Evolutionary conservation across 2,113 vertebrate genomes (phyloP).

Genomic region (Eulemur macaco): DNA sequence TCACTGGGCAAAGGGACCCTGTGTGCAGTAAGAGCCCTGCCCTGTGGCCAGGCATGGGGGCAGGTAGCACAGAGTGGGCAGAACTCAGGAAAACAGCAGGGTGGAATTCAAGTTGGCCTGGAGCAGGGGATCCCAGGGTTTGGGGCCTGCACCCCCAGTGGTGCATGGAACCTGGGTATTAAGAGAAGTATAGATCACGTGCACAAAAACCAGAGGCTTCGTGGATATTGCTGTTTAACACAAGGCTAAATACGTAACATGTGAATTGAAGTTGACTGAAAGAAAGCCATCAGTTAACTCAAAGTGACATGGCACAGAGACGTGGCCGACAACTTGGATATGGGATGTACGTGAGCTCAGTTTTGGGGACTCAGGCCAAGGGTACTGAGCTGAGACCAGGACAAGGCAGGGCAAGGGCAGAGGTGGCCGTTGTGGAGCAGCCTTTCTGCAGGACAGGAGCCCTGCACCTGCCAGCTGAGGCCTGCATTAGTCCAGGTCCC

Average conservation of each 20-base stretch:
- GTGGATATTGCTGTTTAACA: neutral
- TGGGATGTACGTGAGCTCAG: accelerated
- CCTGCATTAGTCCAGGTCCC: neutral
- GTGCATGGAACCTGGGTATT: neutral
- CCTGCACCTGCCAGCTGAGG: neutral
- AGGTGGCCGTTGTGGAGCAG: neutral
- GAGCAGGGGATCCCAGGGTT: neutral
- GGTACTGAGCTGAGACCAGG: neutral
- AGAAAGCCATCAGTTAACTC: neutral
- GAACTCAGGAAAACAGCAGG: neutral
- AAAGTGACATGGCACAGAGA: neutral
- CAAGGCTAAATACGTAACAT: neutral
- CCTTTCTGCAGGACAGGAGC: neutral
- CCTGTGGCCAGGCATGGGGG: neutral
- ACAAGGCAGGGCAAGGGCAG: neutral
- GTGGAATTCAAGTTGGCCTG: neutral
- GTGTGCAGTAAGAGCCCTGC: neutral
- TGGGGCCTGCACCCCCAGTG: neutral
- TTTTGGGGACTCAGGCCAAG: neutral
- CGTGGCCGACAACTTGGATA: neutral
- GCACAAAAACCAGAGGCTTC: neutral
- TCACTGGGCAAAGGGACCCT: neutral
- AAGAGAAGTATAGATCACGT: neutral
- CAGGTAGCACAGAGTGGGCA: neutral
- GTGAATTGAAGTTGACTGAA: neutral